Base-by-base conservation (phyloP, 2,113 vertebrate species). In the Osmerus eperlanus region DNA sequence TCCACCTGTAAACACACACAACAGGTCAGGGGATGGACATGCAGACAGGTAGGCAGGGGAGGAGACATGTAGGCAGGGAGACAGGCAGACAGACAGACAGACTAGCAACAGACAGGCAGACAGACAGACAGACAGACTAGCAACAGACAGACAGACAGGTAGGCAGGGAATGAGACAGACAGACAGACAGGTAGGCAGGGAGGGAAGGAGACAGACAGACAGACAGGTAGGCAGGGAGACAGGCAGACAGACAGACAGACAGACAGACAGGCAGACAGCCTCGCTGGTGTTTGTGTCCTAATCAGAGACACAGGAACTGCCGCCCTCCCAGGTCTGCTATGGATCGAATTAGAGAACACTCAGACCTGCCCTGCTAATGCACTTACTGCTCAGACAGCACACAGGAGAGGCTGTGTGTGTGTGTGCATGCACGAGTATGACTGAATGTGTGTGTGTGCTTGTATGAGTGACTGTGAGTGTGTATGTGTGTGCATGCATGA, bases 251-350 rank as follows among this genome's bases (percentile, higher is more conserved):
- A n/a, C n/a, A n/a, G n/a, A n/a, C n/a, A n/a, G n/a, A n/a, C n/a
- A n/a, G n/a, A n/a, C n/a, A n/a, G n/a, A n/a, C n/a, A n/a, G n/a
- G n/a, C n/a, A n/a, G n/a, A n/a, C 1, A 59, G 59, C 41, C 29
- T 72, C 19, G 81, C 62, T 29, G 74, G 73, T 84, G 79, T 76
- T 76, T 41, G 29, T 29, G 29, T 29, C 29, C 78, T 82, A 76
- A 83, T 84, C 82, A 70, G 69, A 47, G 73, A 59, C 67, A 75
- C 74, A 65, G 72, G 78, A 80, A 79, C 82, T 78, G 80, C 82
- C 71, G 79, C 77, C 56, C 67, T 28, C 71, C 79, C 74, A 56
- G 51, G 47, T 71, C 67, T 28, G 61, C 64, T 65, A 68, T n/a
- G 32, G 67, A 85, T 81, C 78, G 72, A 64, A 83, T 84, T 68